These are phyloP conservation scores for Ivindomyrus marchei DNA, from an alignment of 2,113 vertebrate genomes.

Conservation along the genomic window DNA sequence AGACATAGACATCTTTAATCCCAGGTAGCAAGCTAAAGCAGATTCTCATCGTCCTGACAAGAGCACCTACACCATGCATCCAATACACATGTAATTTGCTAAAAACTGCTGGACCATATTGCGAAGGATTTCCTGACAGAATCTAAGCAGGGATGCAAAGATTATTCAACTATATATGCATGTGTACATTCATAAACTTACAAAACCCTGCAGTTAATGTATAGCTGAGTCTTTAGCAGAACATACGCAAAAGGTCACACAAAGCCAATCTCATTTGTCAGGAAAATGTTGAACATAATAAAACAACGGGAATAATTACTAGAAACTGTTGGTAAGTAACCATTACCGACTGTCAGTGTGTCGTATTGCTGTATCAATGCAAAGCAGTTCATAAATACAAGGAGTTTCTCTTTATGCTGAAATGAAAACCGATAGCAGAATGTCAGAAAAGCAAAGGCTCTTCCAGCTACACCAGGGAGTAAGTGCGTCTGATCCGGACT, in stretches of 20 bases:
- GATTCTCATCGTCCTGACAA: background rate
- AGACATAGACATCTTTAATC: background rate
- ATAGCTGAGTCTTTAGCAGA: background rate
- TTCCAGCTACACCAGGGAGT: background rate
- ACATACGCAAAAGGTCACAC: background rate
- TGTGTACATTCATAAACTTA: background rate
- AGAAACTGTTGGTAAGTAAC: background rate
- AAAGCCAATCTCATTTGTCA: background rate
- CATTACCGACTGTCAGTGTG: background rate
- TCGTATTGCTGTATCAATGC: background rate
- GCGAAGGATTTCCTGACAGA: background rate
- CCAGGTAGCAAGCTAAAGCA: background rate
- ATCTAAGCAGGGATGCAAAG: background rate
- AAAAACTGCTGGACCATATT: background rate
- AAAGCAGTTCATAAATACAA: background rate
- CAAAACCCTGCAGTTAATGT: no score
- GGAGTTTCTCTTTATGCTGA: background rate
- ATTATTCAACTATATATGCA: background rate
- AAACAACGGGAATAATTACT: background rate
- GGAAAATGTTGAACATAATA: background rate
- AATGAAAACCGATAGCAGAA: background rate
- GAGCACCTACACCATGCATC: background rate
- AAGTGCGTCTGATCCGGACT: background rate
- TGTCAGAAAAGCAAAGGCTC: background rate
- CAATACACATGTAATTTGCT: background rate